Conservation (phyloP, 30 jellyfish, hydroid and myxozoan genomes). For the Nemopilema nomurai region DNA sequence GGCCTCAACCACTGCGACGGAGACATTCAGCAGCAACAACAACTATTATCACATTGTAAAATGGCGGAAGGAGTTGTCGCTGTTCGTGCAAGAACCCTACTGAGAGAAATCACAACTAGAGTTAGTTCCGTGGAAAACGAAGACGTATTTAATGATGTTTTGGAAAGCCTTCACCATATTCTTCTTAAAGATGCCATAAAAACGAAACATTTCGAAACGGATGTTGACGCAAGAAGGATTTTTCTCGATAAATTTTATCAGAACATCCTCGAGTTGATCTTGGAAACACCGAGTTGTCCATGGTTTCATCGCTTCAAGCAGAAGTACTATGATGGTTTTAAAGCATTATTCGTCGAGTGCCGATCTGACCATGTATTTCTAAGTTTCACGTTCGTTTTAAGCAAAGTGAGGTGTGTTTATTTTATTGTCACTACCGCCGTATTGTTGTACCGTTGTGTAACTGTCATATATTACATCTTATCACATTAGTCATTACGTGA, state of each 20-base stretch:
- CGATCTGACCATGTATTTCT: constrained; percentile 11
- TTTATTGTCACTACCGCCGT: neutral
- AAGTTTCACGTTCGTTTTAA: constrained; percentile 15
- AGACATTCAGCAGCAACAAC: constrained; percentile 5
- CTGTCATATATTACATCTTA: too few relatives aligned
- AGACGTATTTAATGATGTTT: neutral
- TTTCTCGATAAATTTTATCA: constrained; percentile 2
- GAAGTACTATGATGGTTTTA: neutral
- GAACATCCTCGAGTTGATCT: constrained; percentile 8
- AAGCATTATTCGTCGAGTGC: constrained; percentile 13
- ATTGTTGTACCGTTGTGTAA: too few relatives aligned
- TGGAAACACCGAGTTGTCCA: neutral
- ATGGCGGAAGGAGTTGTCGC: constrained; percentile 33
- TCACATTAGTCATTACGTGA: too few relatives aligned
- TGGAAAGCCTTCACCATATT: constrained; percentile 1
- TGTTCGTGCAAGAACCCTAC: constrained; percentile 8
- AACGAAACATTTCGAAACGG: neutral
- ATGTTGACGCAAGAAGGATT: neutral
- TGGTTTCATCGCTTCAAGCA: constrained; percentile 23
- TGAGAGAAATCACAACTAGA: neutral
- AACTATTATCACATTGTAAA: neutral
- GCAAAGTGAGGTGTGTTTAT: constrained; percentile 13
- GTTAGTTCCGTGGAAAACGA: neutral
- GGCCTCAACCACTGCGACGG: neutral
- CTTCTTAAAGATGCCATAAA: neutral